Base-by-base conservation (phyloP, 2,888 invertebrate genomes). In the Agriopis leucophaearia region DNA sequence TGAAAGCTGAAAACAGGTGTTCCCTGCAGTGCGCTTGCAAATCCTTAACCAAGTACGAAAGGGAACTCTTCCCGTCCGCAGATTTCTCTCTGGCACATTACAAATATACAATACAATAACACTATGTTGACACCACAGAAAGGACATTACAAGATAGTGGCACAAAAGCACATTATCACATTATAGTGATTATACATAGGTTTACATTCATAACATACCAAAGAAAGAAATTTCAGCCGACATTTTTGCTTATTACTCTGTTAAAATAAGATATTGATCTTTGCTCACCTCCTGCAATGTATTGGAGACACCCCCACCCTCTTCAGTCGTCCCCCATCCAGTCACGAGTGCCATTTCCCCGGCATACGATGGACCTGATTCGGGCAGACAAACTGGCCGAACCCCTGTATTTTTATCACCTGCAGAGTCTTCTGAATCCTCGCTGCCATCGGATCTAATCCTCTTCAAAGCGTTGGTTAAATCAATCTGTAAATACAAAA, bases 361-460 rank as follows among this genome's bases (percentile, higher is more conserved):
- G 16, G 89, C 90, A 78, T 90, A 95, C n/a, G 95, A 92, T 67
- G 92, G 87, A 70, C 96, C 95, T 64, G 87, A 78, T 0, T 94
- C 91, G 0, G 98, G 97, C 76, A 98, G 88, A 80, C 98, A 98
- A 1, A 96, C 97, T 0, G 98, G 98, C 60, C 96, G 94, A 68
- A 97, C 88, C 5, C 95, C 88, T 1, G 13, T 44, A 36, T 79
- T 80, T 12, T 88, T 87, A 13, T 89, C 83, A 0, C 78, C 45
- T 36, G 58, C 55, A 8, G 47, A 78, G 1, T 81, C 83, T 15
- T 77, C 84, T 15, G 77, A 76, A 15, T 60, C 64, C 9, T 40
- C 64, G n/a, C 62, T 74, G 2, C 71, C 80, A 0, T 77, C 79
- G 9, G 74, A 69, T 50, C 83, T 74, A 10, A 77, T 67, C 9